Conservation (phyloP, 2,113 vertebrate genomes). For the Lichenostomus cassidix region DNA sequence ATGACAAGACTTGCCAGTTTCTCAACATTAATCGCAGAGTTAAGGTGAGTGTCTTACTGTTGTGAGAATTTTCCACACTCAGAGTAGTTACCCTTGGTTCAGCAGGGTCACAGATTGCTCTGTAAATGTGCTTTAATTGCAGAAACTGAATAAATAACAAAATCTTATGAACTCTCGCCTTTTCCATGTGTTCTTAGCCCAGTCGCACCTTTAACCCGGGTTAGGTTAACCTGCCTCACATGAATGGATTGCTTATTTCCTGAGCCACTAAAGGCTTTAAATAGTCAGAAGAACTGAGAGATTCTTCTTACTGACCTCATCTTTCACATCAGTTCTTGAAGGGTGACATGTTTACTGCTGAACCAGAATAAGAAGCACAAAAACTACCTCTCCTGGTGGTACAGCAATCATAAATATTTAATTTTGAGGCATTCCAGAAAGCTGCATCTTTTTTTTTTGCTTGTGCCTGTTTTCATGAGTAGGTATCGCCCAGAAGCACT, state of each 20-base stretch:
- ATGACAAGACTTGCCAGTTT: slow-evolving; percentile 95
- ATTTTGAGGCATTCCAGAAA: background rate
- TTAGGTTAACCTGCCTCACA: background rate
- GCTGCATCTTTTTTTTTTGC: background rate
- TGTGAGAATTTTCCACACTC: rapidly evolving
- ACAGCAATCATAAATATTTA: background rate
- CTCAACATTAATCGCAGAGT: slow-evolving; percentile 95
- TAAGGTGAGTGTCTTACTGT: slow-evolving; percentile 75
- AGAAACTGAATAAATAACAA: background rate
- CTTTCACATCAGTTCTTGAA: background rate
- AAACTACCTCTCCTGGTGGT: background rate
- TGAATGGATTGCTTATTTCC: background rate
- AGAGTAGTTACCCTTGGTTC: background rate
- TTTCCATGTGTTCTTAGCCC: background rate
- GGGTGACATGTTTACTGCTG: background rate
- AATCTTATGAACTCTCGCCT: background rate
- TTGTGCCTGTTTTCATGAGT: background rate
- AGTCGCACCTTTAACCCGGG: background rate
- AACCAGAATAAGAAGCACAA: background rate
- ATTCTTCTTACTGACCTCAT: background rate
- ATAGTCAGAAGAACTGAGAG: background rate
- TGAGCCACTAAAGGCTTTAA: background rate
- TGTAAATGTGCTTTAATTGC: background rate
- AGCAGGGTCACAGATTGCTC: background rate
- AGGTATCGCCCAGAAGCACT: background rate